These are phyloP conservation scores for Lasioglossum villosulum DNA, from an alignment of 2,888 invertebrate species.

Conservation along the genomic window DNA sequence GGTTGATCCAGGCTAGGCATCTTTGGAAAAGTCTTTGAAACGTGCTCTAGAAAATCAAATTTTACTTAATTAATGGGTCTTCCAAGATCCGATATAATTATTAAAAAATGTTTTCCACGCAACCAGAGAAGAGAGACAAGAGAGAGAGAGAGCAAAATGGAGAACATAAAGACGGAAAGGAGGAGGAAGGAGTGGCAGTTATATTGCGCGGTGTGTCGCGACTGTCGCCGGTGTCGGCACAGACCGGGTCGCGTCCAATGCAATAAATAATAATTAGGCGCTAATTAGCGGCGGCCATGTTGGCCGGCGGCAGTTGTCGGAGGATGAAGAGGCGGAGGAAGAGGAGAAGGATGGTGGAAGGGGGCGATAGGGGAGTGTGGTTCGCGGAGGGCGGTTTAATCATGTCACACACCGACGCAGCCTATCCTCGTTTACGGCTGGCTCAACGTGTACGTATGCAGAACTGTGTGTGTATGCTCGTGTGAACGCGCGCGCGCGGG, in stretches of 20 bases:
- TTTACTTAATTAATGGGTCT: too few relatives aligned
- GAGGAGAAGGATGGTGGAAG: constrained; percentile 20
- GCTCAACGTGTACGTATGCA: constrained; percentile 5
- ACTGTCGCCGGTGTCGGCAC: constrained; percentile 55
- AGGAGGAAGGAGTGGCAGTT: constrained; percentile 35
- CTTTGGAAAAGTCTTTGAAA: too few relatives aligned
- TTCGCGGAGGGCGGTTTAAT: constrained; percentile 74
- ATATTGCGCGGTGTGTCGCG: constrained; percentile 68
- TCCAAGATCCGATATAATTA: too few relatives aligned
- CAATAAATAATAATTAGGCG: constrained; percentile 83
- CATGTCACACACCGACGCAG: constrained; percentile 76
- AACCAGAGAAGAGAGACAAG: too few relatives aligned
- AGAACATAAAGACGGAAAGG: too few relatives aligned
- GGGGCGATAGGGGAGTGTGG: constrained; percentile 32
- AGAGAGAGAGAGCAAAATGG: too few relatives aligned
- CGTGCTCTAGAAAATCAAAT: too few relatives aligned
- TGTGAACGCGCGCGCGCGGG: constrained; percentile 17
- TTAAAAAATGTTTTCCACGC: too few relatives aligned
- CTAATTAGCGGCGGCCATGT: constrained; percentile 82
- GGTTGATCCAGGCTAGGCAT: too few relatives aligned
- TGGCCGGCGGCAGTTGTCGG: constrained; percentile 72
- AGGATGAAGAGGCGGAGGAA: constrained; percentile 21
- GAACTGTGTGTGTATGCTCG: background rate
- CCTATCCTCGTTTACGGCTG: constrained; percentile 27
- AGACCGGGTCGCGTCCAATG: constrained; percentile 72